Evolutionary conservation across 2,113 vertebrate species (phyloP).

Genomic region (Equus quagga): DNA sequence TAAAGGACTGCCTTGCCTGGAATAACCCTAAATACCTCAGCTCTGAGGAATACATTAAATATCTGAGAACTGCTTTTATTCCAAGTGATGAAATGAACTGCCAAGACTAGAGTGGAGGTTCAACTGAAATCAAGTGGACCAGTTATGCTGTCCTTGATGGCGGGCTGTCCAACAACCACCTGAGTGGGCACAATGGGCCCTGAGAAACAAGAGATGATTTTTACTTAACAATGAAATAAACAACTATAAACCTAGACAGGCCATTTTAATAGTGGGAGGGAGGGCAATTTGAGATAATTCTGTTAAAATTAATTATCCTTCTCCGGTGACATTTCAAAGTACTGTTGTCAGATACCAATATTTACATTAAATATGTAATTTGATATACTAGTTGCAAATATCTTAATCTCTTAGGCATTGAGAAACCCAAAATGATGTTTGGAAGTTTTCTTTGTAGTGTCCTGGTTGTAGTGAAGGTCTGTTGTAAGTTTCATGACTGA

Average conservation of each 20-base stretch:
- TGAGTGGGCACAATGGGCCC: not conserved
- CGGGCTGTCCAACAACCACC: not conserved
- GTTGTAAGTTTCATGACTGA: not conserved
- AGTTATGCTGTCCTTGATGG: not conserved
- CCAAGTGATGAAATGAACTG: conserved; percentile 37
- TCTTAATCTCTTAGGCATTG: not conserved
- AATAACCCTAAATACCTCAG: not conserved
- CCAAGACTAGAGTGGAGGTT: not conserved
- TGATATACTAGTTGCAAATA: not conserved
- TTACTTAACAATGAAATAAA: conserved; percentile 46
- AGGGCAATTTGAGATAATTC: conserved; percentile 23
- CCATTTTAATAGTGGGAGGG: not conserved
- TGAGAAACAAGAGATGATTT: not conserved
- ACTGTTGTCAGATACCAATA: conserved; percentile 19
- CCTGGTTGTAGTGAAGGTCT: not conserved
- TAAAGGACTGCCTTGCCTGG: not conserved
- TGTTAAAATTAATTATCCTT: conserved; percentile 64
- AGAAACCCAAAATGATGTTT: not conserved
- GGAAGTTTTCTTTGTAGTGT: not conserved
- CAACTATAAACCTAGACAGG: conserved; percentile 10
- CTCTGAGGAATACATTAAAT: not conserved
- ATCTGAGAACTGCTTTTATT: conserved; percentile 52
- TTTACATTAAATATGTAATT: conserved; percentile 36
- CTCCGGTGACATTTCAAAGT: conserved; percentile 55
- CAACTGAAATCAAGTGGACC: not conserved